phyloP scores from a whole-genome alignment of 2,113 vertebrate genomes.

The Eurypyga helias region DNA sequence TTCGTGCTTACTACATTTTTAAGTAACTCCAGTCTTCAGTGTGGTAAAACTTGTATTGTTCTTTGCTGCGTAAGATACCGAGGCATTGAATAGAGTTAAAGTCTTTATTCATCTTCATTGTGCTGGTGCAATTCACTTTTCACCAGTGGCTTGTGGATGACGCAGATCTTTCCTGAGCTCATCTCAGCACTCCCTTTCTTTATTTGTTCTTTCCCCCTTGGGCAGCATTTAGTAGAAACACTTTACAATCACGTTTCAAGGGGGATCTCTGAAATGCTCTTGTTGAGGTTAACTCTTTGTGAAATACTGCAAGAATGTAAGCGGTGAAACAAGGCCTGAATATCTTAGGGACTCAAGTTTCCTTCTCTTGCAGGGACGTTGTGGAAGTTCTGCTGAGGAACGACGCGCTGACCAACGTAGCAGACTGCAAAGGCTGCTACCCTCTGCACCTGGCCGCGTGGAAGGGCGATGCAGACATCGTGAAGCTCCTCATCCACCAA shows the following conservation, averaged over 20 bases:
- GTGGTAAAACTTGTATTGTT: background rate
- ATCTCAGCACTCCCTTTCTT: background rate
- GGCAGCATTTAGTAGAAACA: background rate
- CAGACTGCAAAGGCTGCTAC: slow-evolving; percentile 97
- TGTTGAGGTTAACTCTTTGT: background rate
- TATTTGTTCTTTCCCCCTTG: background rate
- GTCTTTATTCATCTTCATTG: background rate
- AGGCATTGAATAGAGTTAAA: background rate
- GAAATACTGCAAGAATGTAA: background rate
- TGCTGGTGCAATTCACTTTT: background rate
- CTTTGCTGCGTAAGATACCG: background rate
- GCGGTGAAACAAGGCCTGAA: background rate
- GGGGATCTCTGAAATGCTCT: background rate
- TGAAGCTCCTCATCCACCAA: slow-evolving; percentile 93
- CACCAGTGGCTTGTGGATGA: background rate
- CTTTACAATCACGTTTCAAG: background rate
- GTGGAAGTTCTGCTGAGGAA: slow-evolving; percentile 94
- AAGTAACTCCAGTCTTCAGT: background rate
- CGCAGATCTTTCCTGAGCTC: background rate
- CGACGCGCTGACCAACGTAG: slow-evolving; percentile 94
- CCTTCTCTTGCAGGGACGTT: slow-evolving; percentile 84
- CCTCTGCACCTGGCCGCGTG: slow-evolving; percentile 96
- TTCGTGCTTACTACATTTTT: background rate
- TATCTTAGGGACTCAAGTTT: background rate
- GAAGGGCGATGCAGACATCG: slow-evolving; percentile 96